These are phyloP conservation scores for Ennomos erosarius DNA, from an alignment of 2,888 invertebrate species.

Conservation along the genomic window DNA sequence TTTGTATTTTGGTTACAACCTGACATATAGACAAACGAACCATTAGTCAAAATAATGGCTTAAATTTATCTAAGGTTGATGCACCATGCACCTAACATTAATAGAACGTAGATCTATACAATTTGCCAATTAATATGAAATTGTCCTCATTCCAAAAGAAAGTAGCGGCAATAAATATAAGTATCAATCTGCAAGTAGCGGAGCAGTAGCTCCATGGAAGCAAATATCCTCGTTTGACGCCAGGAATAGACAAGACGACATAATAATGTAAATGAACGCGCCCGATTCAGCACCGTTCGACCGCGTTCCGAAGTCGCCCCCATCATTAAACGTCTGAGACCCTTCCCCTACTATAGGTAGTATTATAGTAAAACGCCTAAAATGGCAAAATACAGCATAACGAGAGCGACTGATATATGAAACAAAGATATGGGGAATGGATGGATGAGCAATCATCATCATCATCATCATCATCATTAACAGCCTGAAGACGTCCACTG, in stretches of 20 bases:
- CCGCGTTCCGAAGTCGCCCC: slow-evolving; percentile 59
- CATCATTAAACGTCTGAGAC: slow-evolving; percentile 58
- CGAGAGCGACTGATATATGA: too few species aligned
- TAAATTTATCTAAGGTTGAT: too few species aligned
- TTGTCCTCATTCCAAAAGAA: slow-evolving; percentile 9
- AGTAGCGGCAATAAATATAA: slow-evolving; percentile 8
- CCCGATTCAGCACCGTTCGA: slow-evolving; percentile 64
- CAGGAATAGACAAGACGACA: slow-evolving; percentile 66
- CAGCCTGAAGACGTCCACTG: too few species aligned
- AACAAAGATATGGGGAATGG: too few species aligned
- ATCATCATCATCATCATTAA: too few species aligned
- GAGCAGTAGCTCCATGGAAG: slow-evolving; percentile 19
- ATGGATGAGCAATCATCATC: too few species aligned
- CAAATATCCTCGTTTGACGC: slow-evolving; percentile 51
- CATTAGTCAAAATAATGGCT: too few species aligned
- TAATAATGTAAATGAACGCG: slow-evolving; percentile 74
- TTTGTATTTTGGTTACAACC: too few species aligned
- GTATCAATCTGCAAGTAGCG: slow-evolving; percentile 5
- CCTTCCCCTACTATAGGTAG: slow-evolving; percentile 51
- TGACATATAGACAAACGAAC: too few species aligned
- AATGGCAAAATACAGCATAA: too few species aligned
- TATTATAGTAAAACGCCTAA: neutral
- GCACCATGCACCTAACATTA: too few species aligned
- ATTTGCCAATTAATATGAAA: neutral
- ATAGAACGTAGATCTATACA: too few species aligned